Base-by-base conservation (phyloP, 53 echinoderm and acorn worm species). In the Mesocentrotus franciscanus region DNA sequence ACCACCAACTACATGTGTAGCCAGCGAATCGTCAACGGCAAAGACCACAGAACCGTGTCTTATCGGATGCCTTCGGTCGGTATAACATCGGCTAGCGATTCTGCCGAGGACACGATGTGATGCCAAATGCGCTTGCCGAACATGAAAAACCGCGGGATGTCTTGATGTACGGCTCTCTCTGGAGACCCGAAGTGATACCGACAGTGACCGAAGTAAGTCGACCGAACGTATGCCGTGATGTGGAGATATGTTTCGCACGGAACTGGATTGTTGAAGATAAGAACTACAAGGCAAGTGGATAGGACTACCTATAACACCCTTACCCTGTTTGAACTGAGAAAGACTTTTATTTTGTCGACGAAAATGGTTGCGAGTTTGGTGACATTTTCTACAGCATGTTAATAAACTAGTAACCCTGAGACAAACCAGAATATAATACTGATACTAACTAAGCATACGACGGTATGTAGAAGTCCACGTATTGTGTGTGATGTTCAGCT, bases 1-100 rank as follows among this genome's bases (percentile, higher is more conserved):
- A 94, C 95, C 49, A 94, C 95, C 87, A 94, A 94, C 87, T 94
- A 94, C 95, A 85, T 94, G 95, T 94, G 95, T 87, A 94, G 95
- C 71, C 95, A 94, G 22, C 95, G 95, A 22, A 71, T 85, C 42
- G 87, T 94, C 95, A 94, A 94, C 56, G 95, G 95, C 95, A 94
- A 94, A 66, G 95, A 94, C 87, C 66, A 85, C 87, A 85, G 95
- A 39, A 71, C 85, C 29, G 95, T 94, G 64, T 94, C 95, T 49
- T 94, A 94, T 62, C 95, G 87, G 68, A 94, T 94, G 95, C 95
- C 95, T 64, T 94, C 95, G 60, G 95, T 94, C 36, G 95, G 95
- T n/a, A 94, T 94, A 35, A 94, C 95, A 5, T 85, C 95, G 22
- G 87, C 95, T n/a, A 94, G 95, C 30, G 95, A 94, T 30, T 94